phyloP scores from a whole-genome alignment of 2,888 invertebrate genomes.

The Arrhopalites spinosus region DNA sequence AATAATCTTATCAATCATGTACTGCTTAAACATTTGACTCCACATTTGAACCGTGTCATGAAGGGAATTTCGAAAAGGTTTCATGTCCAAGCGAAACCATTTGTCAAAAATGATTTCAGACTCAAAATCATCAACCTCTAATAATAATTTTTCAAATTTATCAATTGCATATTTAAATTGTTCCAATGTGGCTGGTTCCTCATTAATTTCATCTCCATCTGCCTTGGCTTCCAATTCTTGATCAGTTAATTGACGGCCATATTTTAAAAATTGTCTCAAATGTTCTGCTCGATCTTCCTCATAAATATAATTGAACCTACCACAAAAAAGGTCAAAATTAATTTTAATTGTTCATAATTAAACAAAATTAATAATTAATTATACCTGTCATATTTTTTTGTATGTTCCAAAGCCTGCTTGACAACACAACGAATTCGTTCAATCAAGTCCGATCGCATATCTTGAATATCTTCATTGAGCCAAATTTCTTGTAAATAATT shows the following conservation, averaged over 20 bases:
- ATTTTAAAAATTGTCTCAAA: slow-evolving; percentile 87
- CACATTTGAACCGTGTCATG: slow-evolving; percentile 89
- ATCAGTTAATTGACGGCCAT: slow-evolving; percentile 75
- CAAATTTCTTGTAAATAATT: slow-evolving; percentile 55
- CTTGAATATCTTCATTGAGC: background rate
- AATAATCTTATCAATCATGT: slow-evolving; percentile 63
- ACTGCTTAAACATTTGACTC: slow-evolving; percentile 95
- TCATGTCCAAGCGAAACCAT: slow-evolving; percentile 89
- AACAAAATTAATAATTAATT: background rate
- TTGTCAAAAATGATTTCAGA: slow-evolving; percentile 80
- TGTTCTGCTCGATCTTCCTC: slow-evolving; percentile 69
- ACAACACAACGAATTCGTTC: background rate
- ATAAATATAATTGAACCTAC: slow-evolving; percentile 64
- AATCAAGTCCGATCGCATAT: background rate
- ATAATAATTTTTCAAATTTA: slow-evolving; percentile 83
- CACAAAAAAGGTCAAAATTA: background rate
- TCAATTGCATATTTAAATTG: slow-evolving; percentile 93
- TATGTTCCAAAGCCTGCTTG: background rate
- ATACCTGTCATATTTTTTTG: slow-evolving; percentile 66
- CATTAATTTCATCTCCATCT: slow-evolving; percentile 69
- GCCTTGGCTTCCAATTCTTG: slow-evolving; percentile 85
- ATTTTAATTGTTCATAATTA: background rate
- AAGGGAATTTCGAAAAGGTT: slow-evolving; percentile 87
- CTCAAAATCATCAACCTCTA: slow-evolving; percentile 84
- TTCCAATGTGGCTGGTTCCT: slow-evolving; percentile 81